Evolutionary conservation across 2,113 vertebrate genomes (phyloP).

Genomic region (Thryonomys swinderianus): DNA sequence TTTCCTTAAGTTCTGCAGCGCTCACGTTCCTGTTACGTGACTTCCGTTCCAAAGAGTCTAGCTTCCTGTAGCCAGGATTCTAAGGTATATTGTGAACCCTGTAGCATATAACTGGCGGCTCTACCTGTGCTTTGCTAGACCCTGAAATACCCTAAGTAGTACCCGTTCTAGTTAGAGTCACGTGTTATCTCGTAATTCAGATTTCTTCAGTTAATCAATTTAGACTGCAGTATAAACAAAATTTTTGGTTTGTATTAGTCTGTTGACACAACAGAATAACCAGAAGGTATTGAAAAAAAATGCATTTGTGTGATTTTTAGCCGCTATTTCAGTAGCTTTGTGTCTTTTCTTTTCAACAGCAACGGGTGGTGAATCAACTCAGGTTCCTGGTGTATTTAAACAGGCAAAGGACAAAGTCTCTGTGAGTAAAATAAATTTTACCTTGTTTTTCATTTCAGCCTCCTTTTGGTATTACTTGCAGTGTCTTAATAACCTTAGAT

Average conservation of each 20-base stretch:
- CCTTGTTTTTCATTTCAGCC: conserved; percentile 54
- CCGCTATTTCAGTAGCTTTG: conserved; percentile 62
- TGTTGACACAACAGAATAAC: conserved; percentile 55
- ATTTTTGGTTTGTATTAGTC: conserved; percentile 51
- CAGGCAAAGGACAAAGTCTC: conserved; percentile 94
- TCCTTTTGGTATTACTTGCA: conserved; percentile 53
- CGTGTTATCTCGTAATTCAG: not conserved
- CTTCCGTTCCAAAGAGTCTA: not conserved
- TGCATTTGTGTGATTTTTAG: conserved; percentile 50
- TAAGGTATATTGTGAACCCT: not conserved
- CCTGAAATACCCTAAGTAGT: not conserved
- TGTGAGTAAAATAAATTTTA: conserved; percentile 90
- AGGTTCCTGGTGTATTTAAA: conserved; percentile 93
- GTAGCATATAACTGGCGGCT: not conserved
- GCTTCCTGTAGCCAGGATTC: not conserved
- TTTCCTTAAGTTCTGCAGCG: not conserved
- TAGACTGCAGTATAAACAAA: conserved; percentile 33
- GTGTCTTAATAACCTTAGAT: not conserved
- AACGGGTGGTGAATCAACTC: conserved; percentile 91
- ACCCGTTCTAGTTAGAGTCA: not conserved
- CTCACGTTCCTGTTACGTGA: not conserved
- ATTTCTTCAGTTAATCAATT: conserved; percentile 55
- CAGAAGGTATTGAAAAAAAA: conserved; percentile 52
- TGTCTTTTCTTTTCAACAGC: conserved; percentile 82
- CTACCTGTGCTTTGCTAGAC: conserved; percentile 16